Percentiles rank a stretch among this genome's conserved stretches.
These are phyloP conservation scores for Eolophus roseicapilla DNA, from an alignment of 2,113 vertebrate species.

Conservation along the genomic window DNA sequence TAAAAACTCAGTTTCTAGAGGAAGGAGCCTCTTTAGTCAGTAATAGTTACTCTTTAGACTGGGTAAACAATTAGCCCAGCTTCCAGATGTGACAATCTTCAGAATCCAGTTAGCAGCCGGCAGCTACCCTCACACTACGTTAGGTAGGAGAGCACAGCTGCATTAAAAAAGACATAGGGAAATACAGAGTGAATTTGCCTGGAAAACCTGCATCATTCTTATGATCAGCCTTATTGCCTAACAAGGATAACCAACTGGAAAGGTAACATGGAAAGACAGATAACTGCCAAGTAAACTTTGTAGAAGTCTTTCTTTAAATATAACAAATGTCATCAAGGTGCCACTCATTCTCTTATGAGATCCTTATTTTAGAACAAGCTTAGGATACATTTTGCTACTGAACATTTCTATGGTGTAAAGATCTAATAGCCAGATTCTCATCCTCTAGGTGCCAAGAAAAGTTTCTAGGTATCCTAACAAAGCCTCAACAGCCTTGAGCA, in stretches of 20 bases:
- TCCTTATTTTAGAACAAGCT: background rate
- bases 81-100: background rate
- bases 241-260: background rate
- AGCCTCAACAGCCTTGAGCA: background rate
- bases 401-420: background rate
- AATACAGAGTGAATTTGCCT: background rate
- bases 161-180: conserved; percentile 9
- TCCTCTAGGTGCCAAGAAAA: background rate
- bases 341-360: background rate
- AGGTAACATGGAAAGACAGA: background rate
- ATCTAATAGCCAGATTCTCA: background rate
- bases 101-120: background rate
- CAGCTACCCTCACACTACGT: background rate
- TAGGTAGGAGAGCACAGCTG: background rate
- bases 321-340: background rate
- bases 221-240: background rate
- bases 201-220: background rate
- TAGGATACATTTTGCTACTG: background rate
- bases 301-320: background rate
- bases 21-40: background rate
- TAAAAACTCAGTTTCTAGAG: background rate
- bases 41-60: conserved; percentile 1
- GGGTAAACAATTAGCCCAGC: background rate
- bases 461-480: background rate
- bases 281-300: background rate